These are phyloP conservation scores for Helleia helle DNA, from an alignment of 2,888 invertebrate species.

Conservation along the genomic window DNA sequence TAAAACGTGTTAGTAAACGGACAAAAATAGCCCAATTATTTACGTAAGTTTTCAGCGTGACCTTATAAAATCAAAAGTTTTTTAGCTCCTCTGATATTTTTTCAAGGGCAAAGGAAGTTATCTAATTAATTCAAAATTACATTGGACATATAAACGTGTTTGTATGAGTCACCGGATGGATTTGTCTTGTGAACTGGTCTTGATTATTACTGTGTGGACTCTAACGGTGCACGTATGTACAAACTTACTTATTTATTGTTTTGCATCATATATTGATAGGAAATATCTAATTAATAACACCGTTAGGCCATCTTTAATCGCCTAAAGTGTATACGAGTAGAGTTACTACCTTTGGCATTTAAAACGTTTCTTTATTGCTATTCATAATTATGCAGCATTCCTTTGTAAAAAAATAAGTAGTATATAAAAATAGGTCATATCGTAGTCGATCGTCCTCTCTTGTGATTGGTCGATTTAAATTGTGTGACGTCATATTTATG, in stretches of 20 bases:
- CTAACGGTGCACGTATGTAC: slow-evolving; percentile 13
- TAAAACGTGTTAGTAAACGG: too few relatives aligned
- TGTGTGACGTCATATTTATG: too few relatives aligned
- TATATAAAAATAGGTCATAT: too few relatives aligned
- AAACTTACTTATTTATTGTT: background rate
- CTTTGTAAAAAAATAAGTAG: too few relatives aligned
- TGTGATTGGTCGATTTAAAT: too few relatives aligned
- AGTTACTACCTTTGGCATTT: too few relatives aligned
- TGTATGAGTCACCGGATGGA: slow-evolving; percentile 19
- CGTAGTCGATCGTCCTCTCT: too few relatives aligned
- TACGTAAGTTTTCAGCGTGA: background rate
- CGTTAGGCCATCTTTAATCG: background rate
- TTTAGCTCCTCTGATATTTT: slow-evolving; percentile 4
- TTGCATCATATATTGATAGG: background rate
- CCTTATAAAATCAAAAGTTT: background rate
- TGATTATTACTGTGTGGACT: slow-evolving; percentile 9
- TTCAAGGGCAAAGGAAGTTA: slow-evolving; percentile 5
- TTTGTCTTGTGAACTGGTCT: slow-evolving; percentile 16
- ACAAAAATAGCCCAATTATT: background rate
- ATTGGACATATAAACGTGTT: slow-evolving; percentile 11
- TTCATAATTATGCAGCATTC: too few relatives aligned
- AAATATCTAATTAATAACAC: background rate
- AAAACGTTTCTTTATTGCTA: too few relatives aligned
- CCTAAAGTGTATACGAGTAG: too few relatives aligned
- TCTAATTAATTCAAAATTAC: slow-evolving; percentile 3